Evolutionary conservation across 2,113 vertebrate species (phyloP).

Genomic region (Saccopteryx bilineata): DNA sequence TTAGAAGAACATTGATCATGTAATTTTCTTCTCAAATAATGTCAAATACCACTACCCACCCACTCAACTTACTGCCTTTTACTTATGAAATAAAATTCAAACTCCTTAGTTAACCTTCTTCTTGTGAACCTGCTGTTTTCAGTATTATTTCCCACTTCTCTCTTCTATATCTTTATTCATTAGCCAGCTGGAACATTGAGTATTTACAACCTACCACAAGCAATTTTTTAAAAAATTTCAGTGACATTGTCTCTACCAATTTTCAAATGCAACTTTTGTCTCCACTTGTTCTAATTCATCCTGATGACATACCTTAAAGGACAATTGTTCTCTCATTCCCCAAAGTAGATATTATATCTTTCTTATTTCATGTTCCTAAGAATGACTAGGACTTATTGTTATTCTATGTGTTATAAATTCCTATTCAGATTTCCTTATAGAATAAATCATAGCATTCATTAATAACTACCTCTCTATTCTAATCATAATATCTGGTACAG

Average conservation of each 20-base stretch:
- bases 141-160: background rate
- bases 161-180: background rate
- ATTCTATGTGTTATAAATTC: background rate
- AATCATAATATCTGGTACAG: background rate
- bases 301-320: background rate
- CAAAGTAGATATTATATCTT: background rate
- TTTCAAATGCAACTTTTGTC: background rate
- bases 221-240: background rate
- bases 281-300: background rate
- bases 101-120: background rate
- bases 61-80: background rate
- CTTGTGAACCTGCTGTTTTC: background rate
- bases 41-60: background rate
- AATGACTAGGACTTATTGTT: background rate
- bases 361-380: background rate
- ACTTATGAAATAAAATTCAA: background rate
- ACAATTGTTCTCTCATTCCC: background rate
- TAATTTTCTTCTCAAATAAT: conserved; percentile 5
- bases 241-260: background rate
- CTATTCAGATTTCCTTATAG: background rate
- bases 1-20: background rate
- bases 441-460: background rate
- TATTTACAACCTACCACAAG: background rate
- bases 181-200: background rate
- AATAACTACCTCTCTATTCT: background rate